Conservation (phyloP, 2,797 vertebrate species). For the Apogon talboti region DNA sequence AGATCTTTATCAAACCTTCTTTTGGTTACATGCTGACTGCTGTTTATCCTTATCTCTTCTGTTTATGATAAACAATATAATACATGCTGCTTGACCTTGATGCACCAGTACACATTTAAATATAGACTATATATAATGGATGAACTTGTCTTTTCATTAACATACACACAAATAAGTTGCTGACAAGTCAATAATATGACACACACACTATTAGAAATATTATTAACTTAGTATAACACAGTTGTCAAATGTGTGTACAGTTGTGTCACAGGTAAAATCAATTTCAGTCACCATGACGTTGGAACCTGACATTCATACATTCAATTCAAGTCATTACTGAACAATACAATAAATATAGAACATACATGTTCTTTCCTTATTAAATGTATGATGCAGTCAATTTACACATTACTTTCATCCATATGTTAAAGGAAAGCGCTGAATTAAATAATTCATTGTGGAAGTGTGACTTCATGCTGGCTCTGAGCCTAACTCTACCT, state of each 20-base stretch:
- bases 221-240: constrained; percentile 11
- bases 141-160: constrained; percentile 35
- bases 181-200: constrained; percentile 9
- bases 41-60: constrained; percentile 46
- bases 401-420: too few species aligned
- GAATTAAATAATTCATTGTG: too few species aligned
- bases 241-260: background rate
- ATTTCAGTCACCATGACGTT: too few species aligned
- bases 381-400: too few species aligned
- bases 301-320: too few species aligned
- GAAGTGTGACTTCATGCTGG: too few species aligned
- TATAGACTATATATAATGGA: constrained; percentile 20
- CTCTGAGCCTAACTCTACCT: too few species aligned
- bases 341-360: too few species aligned
- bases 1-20: constrained; percentile 58
- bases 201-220: background rate
- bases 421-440: too few species aligned
- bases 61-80: constrained; percentile 40
- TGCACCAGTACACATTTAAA: constrained; percentile 30
- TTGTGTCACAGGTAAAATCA: background rate
- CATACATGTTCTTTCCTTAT: too few species aligned
- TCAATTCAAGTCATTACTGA: too few species aligned
- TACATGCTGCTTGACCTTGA: constrained; percentile 47
- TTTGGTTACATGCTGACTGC: constrained; percentile 30
- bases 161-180: background rate